Base-by-base conservation (phyloP, 2,797 vertebrate genomes). In the Graptemys geographica region DNA sequence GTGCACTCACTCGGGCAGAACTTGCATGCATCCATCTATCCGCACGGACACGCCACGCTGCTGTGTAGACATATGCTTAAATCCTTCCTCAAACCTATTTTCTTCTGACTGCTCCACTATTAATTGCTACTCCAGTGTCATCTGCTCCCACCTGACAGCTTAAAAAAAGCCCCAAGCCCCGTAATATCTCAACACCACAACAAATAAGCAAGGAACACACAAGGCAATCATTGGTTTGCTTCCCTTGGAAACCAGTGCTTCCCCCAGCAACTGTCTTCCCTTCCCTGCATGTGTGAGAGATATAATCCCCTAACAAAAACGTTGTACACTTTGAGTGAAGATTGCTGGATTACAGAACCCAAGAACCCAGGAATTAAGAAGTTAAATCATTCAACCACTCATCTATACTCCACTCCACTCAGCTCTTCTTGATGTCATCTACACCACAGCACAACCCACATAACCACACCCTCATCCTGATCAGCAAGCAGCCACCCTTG, bases 141-240 rank as follows among this genome's bases (percentile, higher is more conserved):
- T 74, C 41, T 19, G 25, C 93, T 62, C 41, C 37, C 84, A 47
- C 53, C 37, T 44, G 1, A 0, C 12, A 1, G 3, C 19, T 1
- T 1, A 0, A n/a, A 41, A 5, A 47, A 57, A 33, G 25, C 37
- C 88, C 65, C n/a, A 11, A 72, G 16, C 21, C 21, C 19, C n/a
- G 10, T 69, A 69, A 69, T 37, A 69, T 37, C 65, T 69, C n/a
- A 37, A 19, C 49, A 59, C 57, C 37, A 7, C 19, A 4, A n/a
- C 1, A 0, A 52, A 11, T 23, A 59, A 56, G 10, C 0, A 1
- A 55, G 79, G 3, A 5, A 3, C 0, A 65, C 8, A 4, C 13
- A 3, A 11, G 53, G 47, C 56, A 78, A 82, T 6, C 12, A 0
- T 2, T 1, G 78, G 2, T 18, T 62, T 62, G 84, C 21, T n/a